These are phyloP conservation scores for Triplophysa rosa DNA, from an alignment of 2,113 vertebrate species.

Conservation along the genomic window DNA sequence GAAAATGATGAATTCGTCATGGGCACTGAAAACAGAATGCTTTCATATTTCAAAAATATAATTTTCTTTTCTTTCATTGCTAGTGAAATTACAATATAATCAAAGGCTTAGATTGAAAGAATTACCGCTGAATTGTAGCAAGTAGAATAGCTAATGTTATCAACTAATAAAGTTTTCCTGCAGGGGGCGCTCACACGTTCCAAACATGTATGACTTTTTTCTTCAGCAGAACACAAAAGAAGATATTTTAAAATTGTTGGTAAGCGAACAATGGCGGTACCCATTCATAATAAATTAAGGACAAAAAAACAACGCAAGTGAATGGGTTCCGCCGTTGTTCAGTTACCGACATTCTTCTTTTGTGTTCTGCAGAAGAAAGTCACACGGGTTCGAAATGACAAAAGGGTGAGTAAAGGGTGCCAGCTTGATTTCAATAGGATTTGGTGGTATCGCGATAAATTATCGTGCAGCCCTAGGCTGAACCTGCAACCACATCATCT, in stretches of 20 bases:
- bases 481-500: not conserved
- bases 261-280: too few species aligned
- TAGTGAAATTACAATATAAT: conserved; percentile 26
- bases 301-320: too few species aligned
- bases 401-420: too few species aligned
- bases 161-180: not conserved
- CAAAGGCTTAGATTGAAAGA: conserved; percentile 36
- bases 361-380: too few species aligned
- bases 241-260: not conserved
- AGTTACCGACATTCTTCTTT: too few species aligned
- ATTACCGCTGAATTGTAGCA: not conserved
- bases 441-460: too few species aligned
- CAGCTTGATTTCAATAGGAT: too few species aligned
- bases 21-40: conserved; percentile 45
- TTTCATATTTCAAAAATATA: conserved; percentile 25
- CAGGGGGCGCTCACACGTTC: not conserved
- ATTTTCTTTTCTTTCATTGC: conserved; percentile 42
- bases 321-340: too few species aligned
- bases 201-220: too few species aligned
- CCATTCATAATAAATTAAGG: too few species aligned
- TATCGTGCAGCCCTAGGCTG: too few species aligned
- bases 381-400: too few species aligned
- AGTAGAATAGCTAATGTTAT: not conserved
- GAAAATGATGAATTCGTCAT: conserved; percentile 57
- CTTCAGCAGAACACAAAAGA: not conserved